Conservation (phyloP, 2,113 vertebrate species). For the Athene noctua region DNA sequence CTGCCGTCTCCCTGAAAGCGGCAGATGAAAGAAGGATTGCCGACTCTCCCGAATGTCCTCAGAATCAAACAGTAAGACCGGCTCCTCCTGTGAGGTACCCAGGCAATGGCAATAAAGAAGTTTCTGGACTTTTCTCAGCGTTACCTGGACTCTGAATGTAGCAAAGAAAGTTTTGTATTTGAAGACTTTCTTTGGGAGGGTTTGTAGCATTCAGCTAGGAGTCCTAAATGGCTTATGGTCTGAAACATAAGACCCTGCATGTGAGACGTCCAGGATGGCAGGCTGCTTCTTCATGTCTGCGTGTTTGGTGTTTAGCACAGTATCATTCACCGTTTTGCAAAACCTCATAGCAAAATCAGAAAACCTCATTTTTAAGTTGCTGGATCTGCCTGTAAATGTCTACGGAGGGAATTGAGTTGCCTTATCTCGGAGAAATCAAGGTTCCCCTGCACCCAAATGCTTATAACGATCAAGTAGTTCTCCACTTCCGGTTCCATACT, state of each 20-base stretch:
- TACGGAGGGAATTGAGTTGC: not conserved
- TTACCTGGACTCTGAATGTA: not conserved
- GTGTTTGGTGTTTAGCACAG: not conserved
- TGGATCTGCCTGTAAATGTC: not conserved
- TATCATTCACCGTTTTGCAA: not conserved
- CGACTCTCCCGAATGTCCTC: not conserved
- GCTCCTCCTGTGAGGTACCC: not conserved
- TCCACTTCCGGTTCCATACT: not conserved
- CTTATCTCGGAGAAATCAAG: not conserved
- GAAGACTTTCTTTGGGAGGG: not conserved
- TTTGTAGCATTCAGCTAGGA: not conserved
- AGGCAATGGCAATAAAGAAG: not conserved
- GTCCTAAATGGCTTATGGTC: not conserved
- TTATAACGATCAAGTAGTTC: not conserved
- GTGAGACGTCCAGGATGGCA: not conserved
- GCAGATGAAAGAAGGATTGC: not conserved
- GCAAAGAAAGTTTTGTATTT: not conserved
- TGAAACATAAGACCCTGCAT: not conserved
- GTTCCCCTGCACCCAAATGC: not conserved
- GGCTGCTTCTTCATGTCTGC: rapidly evolving
- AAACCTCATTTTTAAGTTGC: not conserved
- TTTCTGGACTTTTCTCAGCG: not conserved
- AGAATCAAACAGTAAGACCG: not conserved
- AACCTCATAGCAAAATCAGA: not conserved
- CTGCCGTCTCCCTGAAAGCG: not conserved